Evolutionary conservation across 2,888 invertebrate genomes (phyloP).

Genomic region (Drosophila neonasuta): DNA sequence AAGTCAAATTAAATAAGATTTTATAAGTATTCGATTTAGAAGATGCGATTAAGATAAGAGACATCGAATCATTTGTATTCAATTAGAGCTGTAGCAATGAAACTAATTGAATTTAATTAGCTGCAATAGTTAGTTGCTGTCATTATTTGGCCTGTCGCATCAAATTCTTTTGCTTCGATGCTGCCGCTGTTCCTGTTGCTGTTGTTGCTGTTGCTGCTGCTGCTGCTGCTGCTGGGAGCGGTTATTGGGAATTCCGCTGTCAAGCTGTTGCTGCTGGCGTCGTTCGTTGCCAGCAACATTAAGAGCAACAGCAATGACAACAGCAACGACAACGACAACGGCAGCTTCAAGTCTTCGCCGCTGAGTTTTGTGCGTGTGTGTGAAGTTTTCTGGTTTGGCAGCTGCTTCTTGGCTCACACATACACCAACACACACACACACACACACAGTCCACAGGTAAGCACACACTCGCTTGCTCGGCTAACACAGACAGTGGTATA

Average conservation of each 20-base stretch:
- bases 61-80: not conserved
- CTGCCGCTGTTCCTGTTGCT: slow-evolving; percentile 23
- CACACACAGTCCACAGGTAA: not conserved
- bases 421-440: slow-evolving; percentile 17
- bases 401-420: slow-evolving; percentile 66
- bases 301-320: slow-evolving; percentile 36
- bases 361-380: slow-evolving; percentile 40
- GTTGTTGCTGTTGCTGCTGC: slow-evolving; percentile 23
- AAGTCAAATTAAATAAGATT: too few relatives aligned
- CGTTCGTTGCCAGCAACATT: slow-evolving; percentile 51
- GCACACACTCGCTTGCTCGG: slow-evolving; percentile 3
- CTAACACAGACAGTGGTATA: slow-evolving; percentile 14
- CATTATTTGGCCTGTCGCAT: slow-evolving; percentile 37
- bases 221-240: slow-evolving; percentile 34
- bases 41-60: not conserved
- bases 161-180: slow-evolving; percentile 51
- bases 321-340: slow-evolving; percentile 11
- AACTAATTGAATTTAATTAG: slow-evolving; percentile 1
- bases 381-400: slow-evolving; percentile 67
- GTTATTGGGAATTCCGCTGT: slow-evolving; percentile 49
- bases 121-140: slow-evolving; percentile 3
- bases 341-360: slow-evolving; percentile 16
- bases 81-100: not conserved
- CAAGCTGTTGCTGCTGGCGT: slow-evolving; percentile 38
- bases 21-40: not conserved